Conservation (phyloP, 2,888 invertebrate species). For the Ornithoptera alexandrae region DNA sequence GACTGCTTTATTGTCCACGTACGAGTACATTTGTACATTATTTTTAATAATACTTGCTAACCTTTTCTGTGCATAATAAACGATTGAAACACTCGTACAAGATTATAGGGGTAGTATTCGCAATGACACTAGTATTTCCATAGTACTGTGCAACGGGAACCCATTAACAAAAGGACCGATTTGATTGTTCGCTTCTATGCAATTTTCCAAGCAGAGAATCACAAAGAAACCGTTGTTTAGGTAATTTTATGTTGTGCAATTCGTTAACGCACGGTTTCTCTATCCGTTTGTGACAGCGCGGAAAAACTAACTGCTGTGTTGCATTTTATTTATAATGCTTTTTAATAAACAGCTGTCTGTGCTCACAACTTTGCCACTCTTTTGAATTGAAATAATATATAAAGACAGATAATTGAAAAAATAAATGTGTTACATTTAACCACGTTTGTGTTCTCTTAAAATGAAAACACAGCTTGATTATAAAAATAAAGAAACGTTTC, state of each 20-base stretch:
- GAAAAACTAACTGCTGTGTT: background rate
- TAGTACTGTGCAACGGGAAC: slow-evolving; percentile 60
- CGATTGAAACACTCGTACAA: slow-evolving; percentile 39
- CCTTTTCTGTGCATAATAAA: slow-evolving; percentile 69
- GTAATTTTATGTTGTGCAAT: slow-evolving; percentile 39
- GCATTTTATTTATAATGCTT: background rate
- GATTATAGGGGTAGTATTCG: slow-evolving; percentile 63
- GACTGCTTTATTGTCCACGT: slow-evolving; percentile 63
- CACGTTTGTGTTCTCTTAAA: too few species aligned
- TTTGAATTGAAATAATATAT: too few species aligned
- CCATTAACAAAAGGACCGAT: slow-evolving; percentile 60
- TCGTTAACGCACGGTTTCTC: slow-evolving; percentile 27
- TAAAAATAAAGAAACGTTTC: too few species aligned
- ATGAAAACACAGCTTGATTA: too few species aligned
- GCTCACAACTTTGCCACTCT: too few species aligned
- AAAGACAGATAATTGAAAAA: too few species aligned
- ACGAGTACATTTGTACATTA: slow-evolving; percentile 41
- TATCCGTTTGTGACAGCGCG: slow-evolving; percentile 5
- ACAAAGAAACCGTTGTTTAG: slow-evolving; percentile 48
- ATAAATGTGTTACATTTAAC: too few species aligned
- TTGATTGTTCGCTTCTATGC: slow-evolving; percentile 48
- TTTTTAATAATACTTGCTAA: slow-evolving; percentile 66
- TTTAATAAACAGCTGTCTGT: too few species aligned
- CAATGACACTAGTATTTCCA: slow-evolving; percentile 62
- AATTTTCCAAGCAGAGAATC: slow-evolving; percentile 58